Evolutionary conservation across 64 coral and sea anemone genomes (phyloP), one percentile per base, ranked within the genome.

Genomic region (Pocillopora verrucosa): DNA sequence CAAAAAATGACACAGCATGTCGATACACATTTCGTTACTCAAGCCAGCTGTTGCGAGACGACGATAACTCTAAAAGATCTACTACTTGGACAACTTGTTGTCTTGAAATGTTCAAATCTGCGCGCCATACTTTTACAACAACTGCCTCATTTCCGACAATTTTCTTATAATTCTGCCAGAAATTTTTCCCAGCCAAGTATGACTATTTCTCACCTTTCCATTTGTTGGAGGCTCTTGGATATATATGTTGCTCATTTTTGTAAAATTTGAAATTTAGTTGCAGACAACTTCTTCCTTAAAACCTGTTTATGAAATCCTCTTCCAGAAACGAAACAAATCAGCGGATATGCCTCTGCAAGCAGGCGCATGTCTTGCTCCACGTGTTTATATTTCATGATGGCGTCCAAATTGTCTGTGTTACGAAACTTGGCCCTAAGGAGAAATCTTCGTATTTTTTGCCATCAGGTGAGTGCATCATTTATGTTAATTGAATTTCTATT

Each of bases 191-290:
- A 15, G 11, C 16, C 12, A 9, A 63, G 4, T 70, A 24, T 24
- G n/a, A n/a, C n/a, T 25, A 70, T 60, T 56, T 70, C 93, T 36
- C 73, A 98, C 96, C 90, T 98, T 98, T 59, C 96, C 93, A 77
- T 98, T 95, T 76, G 96, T 98, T 78, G 96, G 96, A 3, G 96
- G 96, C 80, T 98, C 96, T 56, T 98, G 96, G 37, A 98, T 98
- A 78, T 98, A 98, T 82, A 98, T 98, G 61, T 98, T 98, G 58
- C 96, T 98, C 96, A 98, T 95, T 65, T 80, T 59, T 34, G 16
- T 12, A 70, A 57, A 58, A 72, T 13, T 57, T 4, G 38, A 22
- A 56, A 41, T 15, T 22, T 45, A 51, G 12, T 26, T 70, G 22
- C 1, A 19, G 5, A 24, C 1, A 16, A 17, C 16, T 65, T 16